A percentile compares a stretch with the other conserved stretches of the same genome.
These are phyloP conservation scores for Drosophila flavopinicola DNA, from an alignment of 2,888 invertebrate species.

Conservation along the genomic window DNA sequence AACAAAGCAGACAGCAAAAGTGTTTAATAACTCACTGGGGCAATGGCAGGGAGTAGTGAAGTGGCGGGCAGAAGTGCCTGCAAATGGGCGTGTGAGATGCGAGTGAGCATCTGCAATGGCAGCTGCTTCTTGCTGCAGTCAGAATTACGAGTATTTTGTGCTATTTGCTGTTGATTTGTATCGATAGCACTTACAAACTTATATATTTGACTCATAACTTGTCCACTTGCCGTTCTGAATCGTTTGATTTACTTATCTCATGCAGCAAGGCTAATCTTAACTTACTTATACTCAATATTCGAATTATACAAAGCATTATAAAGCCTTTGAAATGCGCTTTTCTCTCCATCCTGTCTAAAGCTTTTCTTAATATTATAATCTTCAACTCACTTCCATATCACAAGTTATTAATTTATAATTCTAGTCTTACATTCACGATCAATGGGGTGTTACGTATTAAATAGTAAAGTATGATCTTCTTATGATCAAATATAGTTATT, in stretches of 20 bases:
- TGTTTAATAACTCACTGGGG: slow-evolving; percentile 67
- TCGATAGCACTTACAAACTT: slow-evolving; percentile 4
- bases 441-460: too few species aligned
- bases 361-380: too few species aligned
- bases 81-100: slow-evolving; percentile 18
- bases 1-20: slow-evolving; percentile 68
- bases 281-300: neutral
- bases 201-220: neutral
- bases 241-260: slow-evolving; percentile 4
- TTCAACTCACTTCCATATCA: too few species aligned
- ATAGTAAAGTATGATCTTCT: too few species aligned
- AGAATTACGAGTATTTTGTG: slow-evolving; percentile 1
- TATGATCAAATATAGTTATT: too few species aligned
- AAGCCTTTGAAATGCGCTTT: too few species aligned
- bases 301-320: too few species aligned
- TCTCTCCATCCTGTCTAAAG: too few species aligned
- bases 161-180: slow-evolving; percentile 36
- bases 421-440: too few species aligned
- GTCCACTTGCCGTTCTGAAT: neutral
- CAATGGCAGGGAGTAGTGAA: neutral
- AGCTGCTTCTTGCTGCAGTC: slow-evolving; percentile 38
- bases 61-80: neutral
- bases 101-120: slow-evolving; percentile 29
- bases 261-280: too few species aligned
- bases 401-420: too few species aligned